Evolutionary conservation across 92 coral and sea anemone genomes (phyloP), one percentile per base, ranked within the genome.

Genomic region (Bergia sp.): DNA sequence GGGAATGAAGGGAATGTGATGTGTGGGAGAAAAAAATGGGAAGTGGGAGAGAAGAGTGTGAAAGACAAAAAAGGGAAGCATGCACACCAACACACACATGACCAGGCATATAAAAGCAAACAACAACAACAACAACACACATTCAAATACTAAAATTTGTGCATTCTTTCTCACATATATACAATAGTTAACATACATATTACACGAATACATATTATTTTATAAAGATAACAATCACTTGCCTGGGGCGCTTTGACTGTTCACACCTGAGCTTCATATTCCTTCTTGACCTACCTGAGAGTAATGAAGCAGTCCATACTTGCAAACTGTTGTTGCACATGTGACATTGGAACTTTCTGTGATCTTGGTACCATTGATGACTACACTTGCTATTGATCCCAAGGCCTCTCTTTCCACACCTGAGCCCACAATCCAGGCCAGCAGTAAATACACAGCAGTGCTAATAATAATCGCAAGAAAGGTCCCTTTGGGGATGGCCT

Each of bases 401-500:
- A 93, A 82, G 3, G 98, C 98, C 86, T 95, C 98, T 72, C 99
- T 85, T 36, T 91, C 92, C 29, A 90, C 92, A 37, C 92, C 82
- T 4, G 97, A 89, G 50, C 99, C 99, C 5, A 95, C 95, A 75
- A 97, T 64, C 96, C 98, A 94, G 38, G 92, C 99, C 75, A 97
- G 91, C 86, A 93, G 38, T 71, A 97, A 74, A 75, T 95, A 97
- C 64, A 97, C 98, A n/a, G 94, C 6, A 23, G 97, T 89, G 74
- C 98, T 97, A 65, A 97, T 90, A 37, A 96, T 84, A 55, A 97
- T 96, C 0, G 99, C 99, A 80, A 93, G 86, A 44, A 97, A 88
- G 12, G 98, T 96, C 84, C 99, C 99, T 81, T 96, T 97, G 21
- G 99, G 99, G 41, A 97, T 93, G 29, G 99, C 98, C 77, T 97